Evolutionary conservation across 2,888 invertebrate species (phyloP).

Genomic region (Eugnorisma glareosa): DNA sequence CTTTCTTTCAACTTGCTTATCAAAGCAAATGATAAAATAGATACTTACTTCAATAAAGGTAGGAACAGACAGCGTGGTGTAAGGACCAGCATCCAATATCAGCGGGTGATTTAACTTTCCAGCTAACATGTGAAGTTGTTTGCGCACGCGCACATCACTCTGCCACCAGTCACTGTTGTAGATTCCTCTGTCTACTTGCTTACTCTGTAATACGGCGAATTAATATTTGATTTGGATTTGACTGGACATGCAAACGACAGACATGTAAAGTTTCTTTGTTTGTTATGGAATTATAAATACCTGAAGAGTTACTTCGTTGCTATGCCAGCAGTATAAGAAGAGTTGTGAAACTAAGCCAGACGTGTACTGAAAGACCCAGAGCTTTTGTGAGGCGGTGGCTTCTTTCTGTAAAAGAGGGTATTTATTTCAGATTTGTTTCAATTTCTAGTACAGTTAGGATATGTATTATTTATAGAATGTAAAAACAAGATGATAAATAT

Average conservation of each 20-base stretch:
- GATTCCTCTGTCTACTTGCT: constrained; percentile 71
- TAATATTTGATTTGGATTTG: neutral
- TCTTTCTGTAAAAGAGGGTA: constrained; percentile 68
- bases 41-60: constrained; percentile 79
- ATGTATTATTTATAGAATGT: neutral
- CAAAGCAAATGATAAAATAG: neutral
- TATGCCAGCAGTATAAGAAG: constrained; percentile 83
- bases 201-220: constrained; percentile 67
- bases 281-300: constrained; percentile 48
- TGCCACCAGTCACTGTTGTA: constrained; percentile 82
- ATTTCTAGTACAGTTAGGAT: neutral
- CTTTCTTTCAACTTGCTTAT: neutral
- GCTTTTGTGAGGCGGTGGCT: constrained; percentile 73
- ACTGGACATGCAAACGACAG: neutral
- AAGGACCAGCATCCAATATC: constrained; percentile 78
- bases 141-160: constrained; percentile 69
- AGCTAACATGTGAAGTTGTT: constrained; percentile 73
- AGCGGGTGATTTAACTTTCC: constrained; percentile 74
- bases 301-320: constrained; percentile 78
- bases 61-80: constrained; percentile 74
- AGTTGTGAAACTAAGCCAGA: constrained; percentile 75
- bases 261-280: no score
- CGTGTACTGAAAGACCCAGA: constrained; percentile 79
- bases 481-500: neutral
- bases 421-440: neutral